phyloP scores from a whole-genome alignment of 1,140 invertebrate genomes.

The Drosophila azteca region DNA sequence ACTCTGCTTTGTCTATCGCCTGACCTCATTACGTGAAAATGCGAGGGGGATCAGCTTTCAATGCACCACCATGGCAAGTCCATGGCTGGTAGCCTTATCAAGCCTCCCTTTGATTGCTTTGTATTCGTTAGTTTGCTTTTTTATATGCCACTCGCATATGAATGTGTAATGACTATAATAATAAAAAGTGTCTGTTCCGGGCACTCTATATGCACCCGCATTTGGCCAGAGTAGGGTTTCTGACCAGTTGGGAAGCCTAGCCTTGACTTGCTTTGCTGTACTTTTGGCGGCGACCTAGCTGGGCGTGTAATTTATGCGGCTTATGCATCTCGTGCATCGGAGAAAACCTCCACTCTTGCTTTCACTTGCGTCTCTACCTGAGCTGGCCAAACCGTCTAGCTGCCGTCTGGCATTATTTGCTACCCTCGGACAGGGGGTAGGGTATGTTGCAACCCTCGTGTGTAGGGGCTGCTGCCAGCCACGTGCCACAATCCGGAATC shows the following conservation, averaged over 20 bases:
- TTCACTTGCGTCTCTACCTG: constrained; percentile 59
- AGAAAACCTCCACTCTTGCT: constrained; percentile 39
- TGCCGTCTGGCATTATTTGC: constrained; percentile 57
- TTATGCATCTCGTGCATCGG: constrained; percentile 26
- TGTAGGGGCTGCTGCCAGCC: constrained; percentile 54
- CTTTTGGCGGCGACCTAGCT: constrained; percentile 27
- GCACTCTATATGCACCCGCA: constrained; percentile 57
- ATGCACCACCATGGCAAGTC: constrained; percentile 54
- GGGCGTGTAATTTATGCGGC: constrained; percentile 73
- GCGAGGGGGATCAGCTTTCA: constrained; percentile 42
- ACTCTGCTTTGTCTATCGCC: constrained; percentile 43
- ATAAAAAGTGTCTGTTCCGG: constrained; percentile 51
- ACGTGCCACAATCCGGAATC: constrained; percentile 76
- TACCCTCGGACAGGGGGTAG: constrained; percentile 45
- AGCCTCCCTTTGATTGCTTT: constrained; percentile 54
- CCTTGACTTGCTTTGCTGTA: constrained; percentile 36
- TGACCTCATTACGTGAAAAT: constrained; percentile 69
- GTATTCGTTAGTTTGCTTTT: constrained; percentile 4
- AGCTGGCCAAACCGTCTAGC: constrained; percentile 35
- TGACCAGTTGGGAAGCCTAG: constrained; percentile 42
- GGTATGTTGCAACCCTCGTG: constrained; percentile 39
- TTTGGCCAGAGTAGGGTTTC: constrained; percentile 12
- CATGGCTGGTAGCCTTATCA: constrained; percentile 29
- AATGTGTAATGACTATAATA: constrained; percentile 46
- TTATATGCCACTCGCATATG: constrained; percentile 34